Evolutionary conservation across 1,140 invertebrate species (phyloP), one percentile per base, ranked within the genome.

Genomic region (Araneus ventricosus): DNA sequence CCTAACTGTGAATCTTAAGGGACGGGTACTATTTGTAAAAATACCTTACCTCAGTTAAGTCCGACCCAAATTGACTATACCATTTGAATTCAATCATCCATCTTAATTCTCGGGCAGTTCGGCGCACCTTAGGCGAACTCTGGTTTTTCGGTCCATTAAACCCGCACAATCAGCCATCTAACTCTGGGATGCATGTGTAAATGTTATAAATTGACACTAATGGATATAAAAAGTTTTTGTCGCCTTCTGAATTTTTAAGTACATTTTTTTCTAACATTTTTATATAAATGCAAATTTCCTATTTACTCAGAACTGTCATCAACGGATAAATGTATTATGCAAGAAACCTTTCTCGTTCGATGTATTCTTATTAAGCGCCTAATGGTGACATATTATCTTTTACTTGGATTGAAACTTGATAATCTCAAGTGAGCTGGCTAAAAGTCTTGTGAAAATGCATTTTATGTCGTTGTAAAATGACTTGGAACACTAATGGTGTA

Each of bases 371-470:
- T 75, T 75, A 75, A 22, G 70, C 5, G 30, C 20, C 17, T 75
- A 75, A 75, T 75, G 70, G 70, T 37, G 70, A 75, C 70, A 75
- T 70, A 70, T 34, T 75, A 75, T 75, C 70, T 37, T 75, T 75
- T 75, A 75, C 70, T 75, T 75, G 70, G 0, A 75, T 37, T 75
- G 70, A 75, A 75, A 75, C 14, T 37, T 37, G 70, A 75, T 75
- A 37, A 75, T 75, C 70, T 37, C 70, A 34, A 20, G 30, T 5
- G 70, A 34, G 14, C 30, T 20, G 4, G 70, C 5, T 75, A 75
- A 75, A 75, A 75, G 70, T 27, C 34, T 75, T 37, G 2, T 14
- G 3, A 75, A 75, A 34, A 34, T 30, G 30, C 30, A 34, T 37
- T 75, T 34, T 37, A 37, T 17, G 70, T 20, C 30, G 14, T 20